Percentiles rank a stretch among this genome's conserved stretches.
phyloP scores from a whole-genome alignment of 1,140 invertebrate genomes.

The Trichonephila clavata region DNA sequence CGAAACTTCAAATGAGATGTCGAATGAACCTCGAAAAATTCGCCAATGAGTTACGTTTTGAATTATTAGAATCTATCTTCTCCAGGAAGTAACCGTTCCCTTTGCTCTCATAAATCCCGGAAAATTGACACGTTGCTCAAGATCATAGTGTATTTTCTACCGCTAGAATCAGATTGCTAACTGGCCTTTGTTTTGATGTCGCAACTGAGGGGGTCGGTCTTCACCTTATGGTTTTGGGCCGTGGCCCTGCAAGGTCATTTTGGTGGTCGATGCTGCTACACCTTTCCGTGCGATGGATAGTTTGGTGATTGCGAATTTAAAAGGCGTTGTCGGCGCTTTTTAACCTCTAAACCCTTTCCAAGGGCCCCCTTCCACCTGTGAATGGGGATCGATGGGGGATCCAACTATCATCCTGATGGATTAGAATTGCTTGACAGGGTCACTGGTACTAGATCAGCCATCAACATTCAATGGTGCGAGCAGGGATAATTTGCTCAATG shows the following conservation, averaged over 20 bases:
- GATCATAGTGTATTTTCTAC: neutral
- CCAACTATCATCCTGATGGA: constrained; percentile 6
- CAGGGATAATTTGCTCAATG: neutral
- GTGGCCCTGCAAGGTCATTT: constrained; percentile 10
- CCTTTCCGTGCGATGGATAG: neutral
- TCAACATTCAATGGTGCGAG: neutral
- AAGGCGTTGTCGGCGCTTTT: constrained; percentile 3
- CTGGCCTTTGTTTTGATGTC: neutral
- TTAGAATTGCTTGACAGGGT: constrained; percentile 4
- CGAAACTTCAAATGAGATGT: neutral
- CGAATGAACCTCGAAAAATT: neutral
- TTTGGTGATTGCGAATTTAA: neutral
- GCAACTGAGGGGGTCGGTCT: neutral
- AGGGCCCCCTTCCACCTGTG: constrained; percentile 29
- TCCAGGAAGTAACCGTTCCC: neutral
- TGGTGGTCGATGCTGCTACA: neutral
- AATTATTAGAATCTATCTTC: neutral
- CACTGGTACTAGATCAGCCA: neutral
- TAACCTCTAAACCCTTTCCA: neutral
- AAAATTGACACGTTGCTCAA: neutral
- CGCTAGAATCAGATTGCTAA: neutral
- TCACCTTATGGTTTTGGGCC: neutral
- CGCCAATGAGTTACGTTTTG: neutral
- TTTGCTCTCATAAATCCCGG: neutral
- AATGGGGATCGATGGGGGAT: neutral